Evolutionary conservation across 2,113 vertebrate genomes (phyloP), one percentile per base, ranked within the genome.

Genomic region (Callospermophilus lateralis): DNA sequence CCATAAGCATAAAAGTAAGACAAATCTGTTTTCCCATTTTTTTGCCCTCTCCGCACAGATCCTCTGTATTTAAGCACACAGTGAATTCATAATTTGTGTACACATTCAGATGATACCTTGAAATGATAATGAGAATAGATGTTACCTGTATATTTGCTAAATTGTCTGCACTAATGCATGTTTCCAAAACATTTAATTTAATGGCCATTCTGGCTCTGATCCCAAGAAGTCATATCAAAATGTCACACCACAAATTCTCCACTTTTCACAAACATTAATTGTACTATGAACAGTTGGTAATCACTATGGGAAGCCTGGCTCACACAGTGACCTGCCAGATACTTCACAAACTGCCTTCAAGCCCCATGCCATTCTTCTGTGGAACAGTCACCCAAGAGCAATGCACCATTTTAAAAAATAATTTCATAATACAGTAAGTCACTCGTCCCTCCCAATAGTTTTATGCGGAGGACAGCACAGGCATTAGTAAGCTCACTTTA

Each of bases 101-200:
- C 89, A 96, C 84, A 65, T 74, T 96, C 45, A 80, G 94, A 97
- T 79, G 90, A 73, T 7, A 84, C 91, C 80, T 39, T 97, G 73
- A 96, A 93, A 96, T 53, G 70, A 94, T 22, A 72, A 11, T 58
- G 63, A 92, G 93, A 97, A 96, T 3, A 28, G 28, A 85, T 30
- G 34, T 51, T 26, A 48, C n/a, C 65, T 84, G 13, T 0, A 28
- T 15, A 79, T 65, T 22, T 74, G 85, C 63, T 90, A 92, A 90
- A 83, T 1, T 83, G 67, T 39, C 80, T 74, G 7, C 32, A 89
- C 37, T 79, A 79, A 70, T 19, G 48, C 63, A 34, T 9, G 7
- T 39, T 94, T 84, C 90, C 76, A 67, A 77, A 90, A 84, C 51
- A 89, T 72, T 84, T 61, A 28, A 58, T 48, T 79, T 72, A 78